Percentiles rank a stretch among this genome's conserved stretches.
phyloP scores from a whole-genome alignment of 2,888 invertebrate genomes.

The Ganaspis brasiliensis region DNA sequence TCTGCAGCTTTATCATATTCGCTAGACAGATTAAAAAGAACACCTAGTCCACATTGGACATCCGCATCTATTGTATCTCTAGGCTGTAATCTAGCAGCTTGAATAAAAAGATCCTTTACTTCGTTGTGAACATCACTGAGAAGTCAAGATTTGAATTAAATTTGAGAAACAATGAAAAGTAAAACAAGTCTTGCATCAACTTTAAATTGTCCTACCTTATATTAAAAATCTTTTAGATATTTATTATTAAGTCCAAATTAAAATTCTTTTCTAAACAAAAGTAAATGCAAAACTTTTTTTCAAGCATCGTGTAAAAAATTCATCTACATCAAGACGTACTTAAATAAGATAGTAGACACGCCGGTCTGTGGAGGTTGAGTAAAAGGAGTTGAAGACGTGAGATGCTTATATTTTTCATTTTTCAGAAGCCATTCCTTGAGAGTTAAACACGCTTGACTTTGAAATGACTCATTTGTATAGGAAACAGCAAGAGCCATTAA shows the following conservation, averaged over 20 bases:
- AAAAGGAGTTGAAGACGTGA: conserved; percentile 84
- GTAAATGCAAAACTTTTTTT: background rate
- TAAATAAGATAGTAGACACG: conserved; percentile 78
- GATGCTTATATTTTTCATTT: conserved; percentile 91
- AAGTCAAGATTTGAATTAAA: conserved; percentile 53
- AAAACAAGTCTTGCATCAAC: conserved; percentile 16
- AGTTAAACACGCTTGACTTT: conserved; percentile 92
- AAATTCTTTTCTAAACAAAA: background rate
- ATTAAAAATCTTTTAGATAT: background rate
- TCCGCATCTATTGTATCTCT: conserved; percentile 89
- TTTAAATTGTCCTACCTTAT: background rate
- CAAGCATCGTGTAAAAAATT: background rate
- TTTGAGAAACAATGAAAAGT: conserved; percentile 17
- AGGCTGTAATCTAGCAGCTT: conserved; percentile 90
- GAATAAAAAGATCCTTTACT: conserved; percentile 89
- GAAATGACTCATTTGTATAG: conserved; percentile 97
- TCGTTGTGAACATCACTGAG: conserved; percentile 83
- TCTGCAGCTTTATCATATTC: conserved; percentile 98
- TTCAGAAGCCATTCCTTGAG: conserved; percentile 89
- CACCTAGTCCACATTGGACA: conserved; percentile 96
- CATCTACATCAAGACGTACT: conserved; percentile 62
- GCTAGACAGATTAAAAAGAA: conserved; percentile 95
- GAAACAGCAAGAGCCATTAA: conserved; percentile 96
- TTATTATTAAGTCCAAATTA: background rate
- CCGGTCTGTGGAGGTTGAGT: conserved; percentile 71